Conservation (phyloP, 2,888 invertebrate genomes). For the Drosophila nigricruria region DNA sequence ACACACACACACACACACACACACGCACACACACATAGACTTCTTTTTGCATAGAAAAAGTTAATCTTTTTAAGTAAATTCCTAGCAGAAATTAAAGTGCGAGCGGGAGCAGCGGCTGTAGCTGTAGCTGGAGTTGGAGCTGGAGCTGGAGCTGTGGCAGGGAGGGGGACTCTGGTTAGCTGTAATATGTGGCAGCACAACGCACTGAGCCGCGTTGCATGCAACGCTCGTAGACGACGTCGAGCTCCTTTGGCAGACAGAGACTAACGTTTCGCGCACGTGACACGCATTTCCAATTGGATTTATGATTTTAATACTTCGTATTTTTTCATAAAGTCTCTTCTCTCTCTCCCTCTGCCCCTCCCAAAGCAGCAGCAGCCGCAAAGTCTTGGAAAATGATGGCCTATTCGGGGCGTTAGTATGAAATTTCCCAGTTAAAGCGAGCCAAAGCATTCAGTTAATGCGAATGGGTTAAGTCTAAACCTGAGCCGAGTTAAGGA, state of each 20-base stretch:
- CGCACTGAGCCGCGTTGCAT: constrained; percentile 54
- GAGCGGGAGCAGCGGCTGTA: neutral
- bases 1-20: constrained; percentile 2
- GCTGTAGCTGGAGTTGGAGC: constrained; percentile 3
- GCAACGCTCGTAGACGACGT: constrained; percentile 52
- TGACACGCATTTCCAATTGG: constrained; percentile 82
- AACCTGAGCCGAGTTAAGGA: constrained; percentile 2
- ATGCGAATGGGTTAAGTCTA: constrained; percentile 56
- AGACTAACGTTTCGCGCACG: constrained; percentile 81
- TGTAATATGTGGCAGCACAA: constrained; percentile 40
- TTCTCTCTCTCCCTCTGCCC: neutral
- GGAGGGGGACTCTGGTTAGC: constrained; percentile 8
- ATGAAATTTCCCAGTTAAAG: constrained; percentile 59
- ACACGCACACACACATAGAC: neutral
- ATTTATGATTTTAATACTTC: constrained; percentile 83
- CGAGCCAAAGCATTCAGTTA: constrained; percentile 53
- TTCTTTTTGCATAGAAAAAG: constrained; percentile 70
- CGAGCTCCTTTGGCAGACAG: constrained; percentile 59
- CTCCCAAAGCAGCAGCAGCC: neutral
- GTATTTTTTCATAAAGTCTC: constrained; percentile 81
- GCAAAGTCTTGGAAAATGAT: constrained; percentile 57
- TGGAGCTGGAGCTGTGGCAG: neutral
- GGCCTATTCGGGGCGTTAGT: constrained; percentile 52
- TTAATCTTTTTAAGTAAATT: constrained; percentile 80
- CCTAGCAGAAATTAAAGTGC: constrained; percentile 68